phyloP scores from a whole-genome alignment of 2,797 vertebrate genomes.

The Acipenser transmontanus region DNA sequence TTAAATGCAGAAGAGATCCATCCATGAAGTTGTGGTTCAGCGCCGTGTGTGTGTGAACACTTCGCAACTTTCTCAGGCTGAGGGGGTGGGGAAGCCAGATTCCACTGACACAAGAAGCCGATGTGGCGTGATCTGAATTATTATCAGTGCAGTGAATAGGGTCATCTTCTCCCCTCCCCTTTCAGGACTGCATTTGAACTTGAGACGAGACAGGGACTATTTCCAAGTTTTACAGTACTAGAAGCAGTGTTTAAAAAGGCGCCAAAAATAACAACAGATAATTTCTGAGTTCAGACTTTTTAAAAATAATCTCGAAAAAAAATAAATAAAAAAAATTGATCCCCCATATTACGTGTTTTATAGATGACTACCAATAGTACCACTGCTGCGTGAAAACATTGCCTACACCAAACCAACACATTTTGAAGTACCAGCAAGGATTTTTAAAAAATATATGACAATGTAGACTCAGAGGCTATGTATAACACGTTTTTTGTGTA shows the following conservation, averaged over 20 bases:
- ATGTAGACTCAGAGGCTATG: too few relatives aligned
- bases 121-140: slow-evolving; percentile 74
- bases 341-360: too few relatives aligned
- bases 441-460: too few relatives aligned
- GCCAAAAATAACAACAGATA: slow-evolving; percentile 50
- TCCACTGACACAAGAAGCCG: slow-evolving; percentile 68
- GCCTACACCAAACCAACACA: too few relatives aligned
- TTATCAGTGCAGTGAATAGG: slow-evolving; percentile 64
- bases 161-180: slow-evolving; percentile 44
- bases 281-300: too few relatives aligned
- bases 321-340: too few relatives aligned
- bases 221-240: slow-evolving; percentile 18
- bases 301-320: too few relatives aligned
- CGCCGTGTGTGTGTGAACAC: slow-evolving; percentile 57
- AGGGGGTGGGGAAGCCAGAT: slow-evolving; percentile 58
- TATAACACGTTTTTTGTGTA: too few relatives aligned
- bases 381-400: too few relatives aligned
- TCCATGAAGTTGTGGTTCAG: slow-evolving; percentile 69
- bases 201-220: slow-evolving; percentile 53
- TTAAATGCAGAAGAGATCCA: slow-evolving; percentile 25
- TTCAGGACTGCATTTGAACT: slow-evolving; percentile 60
- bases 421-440: too few relatives aligned
- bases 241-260: slow-evolving; percentile 37
- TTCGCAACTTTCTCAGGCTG: slow-evolving; percentile 60
- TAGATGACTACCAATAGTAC: too few relatives aligned